A percentile compares a stretch with the other conserved stretches of the same genome.
phyloP scores from a whole-genome alignment of 2,797 vertebrate species.

The Xyrichtys novacula region DNA sequence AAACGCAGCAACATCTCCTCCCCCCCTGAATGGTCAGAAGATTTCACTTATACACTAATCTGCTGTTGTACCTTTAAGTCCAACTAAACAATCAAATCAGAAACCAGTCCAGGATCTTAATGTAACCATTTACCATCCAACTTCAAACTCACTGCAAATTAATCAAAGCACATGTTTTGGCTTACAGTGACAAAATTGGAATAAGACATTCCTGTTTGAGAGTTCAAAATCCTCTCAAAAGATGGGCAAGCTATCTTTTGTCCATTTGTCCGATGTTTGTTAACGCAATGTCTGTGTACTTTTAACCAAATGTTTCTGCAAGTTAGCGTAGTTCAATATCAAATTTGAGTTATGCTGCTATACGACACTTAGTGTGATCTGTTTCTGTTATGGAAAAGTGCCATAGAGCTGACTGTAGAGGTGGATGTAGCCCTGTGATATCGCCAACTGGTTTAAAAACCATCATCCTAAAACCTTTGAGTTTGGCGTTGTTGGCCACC shows the following conservation, averaged over 20 bases:
- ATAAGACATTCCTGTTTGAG: neutral
- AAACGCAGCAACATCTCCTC: conserved; percentile 85
- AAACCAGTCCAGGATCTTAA: conserved; percentile 41
- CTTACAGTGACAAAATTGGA: conserved; percentile 1
- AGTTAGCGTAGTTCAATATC: neutral
- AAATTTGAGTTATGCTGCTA: neutral
- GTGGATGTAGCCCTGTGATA: too few relatives aligned
- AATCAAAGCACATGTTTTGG: conserved; percentile 11
- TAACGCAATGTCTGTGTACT: conserved; percentile 33
- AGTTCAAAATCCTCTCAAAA: neutral
- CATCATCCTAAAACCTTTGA: too few relatives aligned
- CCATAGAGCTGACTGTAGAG: too few relatives aligned
- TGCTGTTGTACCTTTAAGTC: conserved; percentile 81
- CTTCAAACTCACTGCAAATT: conserved; percentile 1
- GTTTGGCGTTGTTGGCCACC: too few relatives aligned
- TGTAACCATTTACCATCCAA: conserved; percentile 1
- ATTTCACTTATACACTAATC: conserved; percentile 85
- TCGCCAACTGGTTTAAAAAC: too few relatives aligned
- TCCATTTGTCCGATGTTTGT: conserved; percentile 3
- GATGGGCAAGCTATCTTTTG: neutral
- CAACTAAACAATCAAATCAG: conserved; percentile 38
- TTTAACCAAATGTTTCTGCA: conserved; percentile 24
- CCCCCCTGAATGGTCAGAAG: conserved; percentile 85
- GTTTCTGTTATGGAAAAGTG: too few relatives aligned
- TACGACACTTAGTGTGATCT: too few relatives aligned